Evolutionary conservation across 2,888 invertebrate species (phyloP), one percentile per base, ranked within the genome.

Genomic region (Ischnura elegans): DNA sequence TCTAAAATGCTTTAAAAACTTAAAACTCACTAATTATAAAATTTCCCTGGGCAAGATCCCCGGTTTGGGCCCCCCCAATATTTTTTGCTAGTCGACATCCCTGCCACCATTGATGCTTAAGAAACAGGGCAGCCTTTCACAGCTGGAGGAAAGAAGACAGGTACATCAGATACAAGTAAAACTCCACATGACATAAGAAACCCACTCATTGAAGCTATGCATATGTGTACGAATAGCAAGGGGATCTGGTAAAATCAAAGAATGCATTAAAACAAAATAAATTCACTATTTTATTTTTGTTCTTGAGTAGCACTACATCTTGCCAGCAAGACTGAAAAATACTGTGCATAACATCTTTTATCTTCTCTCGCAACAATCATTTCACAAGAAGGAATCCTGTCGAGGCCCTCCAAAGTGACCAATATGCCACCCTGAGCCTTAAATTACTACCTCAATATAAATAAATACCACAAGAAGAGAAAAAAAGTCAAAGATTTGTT

Each of bases 251-350:
- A 66, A 76, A 29, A 76, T 76, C n/a, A 61, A 61, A 61, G 61
- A 76, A 8, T 8, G 5, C 13, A 76, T 76, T 76, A 76, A 76
- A 76, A 76, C 76, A 76, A 76, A 76, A 76, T 76, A 76, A 10
- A 76, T 76, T 16, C 29, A 76, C 76, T 76, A 76, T 76, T 76
- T 76, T 76, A 76, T 76, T 76, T n/a, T n/a, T 36, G 16, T 5
- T 76, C 16, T n/a, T 76, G 25, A 21, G 13, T 36, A 10, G 25
- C 13, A 76, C 25, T 76, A 76, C 76, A 76, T 76, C 76, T 76
- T 76, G 76, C 76, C 76, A 76, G 76, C 76, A 76, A 76, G 76
- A 76, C 4, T 29, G 36, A 36, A 76, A 76, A 76, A 76, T 76
- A 76, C 76, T 76, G 76, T 29, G 36, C 76, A 29, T 2, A 76